Conservation (phyloP, 2,797 vertebrate species). For the Tokudaia muenninki region DNA sequence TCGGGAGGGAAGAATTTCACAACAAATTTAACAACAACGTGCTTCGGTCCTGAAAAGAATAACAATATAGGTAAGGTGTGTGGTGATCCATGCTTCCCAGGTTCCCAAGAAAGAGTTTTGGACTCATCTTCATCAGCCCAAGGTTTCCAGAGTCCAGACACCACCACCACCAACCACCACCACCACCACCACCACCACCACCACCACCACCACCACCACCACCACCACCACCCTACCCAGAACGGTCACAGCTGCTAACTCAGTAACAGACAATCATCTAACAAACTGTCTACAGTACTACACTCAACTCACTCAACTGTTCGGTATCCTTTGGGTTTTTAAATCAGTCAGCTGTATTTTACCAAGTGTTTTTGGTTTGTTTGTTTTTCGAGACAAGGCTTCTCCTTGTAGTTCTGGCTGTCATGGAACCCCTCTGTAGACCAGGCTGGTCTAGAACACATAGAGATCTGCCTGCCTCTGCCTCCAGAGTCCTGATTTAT, state of each 20-base stretch:
- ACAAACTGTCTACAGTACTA: neutral
- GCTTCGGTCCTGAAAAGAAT: conserved; percentile 92
- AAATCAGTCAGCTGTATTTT: neutral
- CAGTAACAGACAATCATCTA: neutral
- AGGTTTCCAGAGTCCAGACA: neutral
- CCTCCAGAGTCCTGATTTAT: neutral
- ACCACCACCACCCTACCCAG: neutral
- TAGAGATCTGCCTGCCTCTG: neutral
- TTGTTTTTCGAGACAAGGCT: neutral
- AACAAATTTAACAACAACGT: conserved; percentile 94
- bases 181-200: neutral
- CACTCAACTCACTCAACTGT: neutral
- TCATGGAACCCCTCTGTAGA: neutral
- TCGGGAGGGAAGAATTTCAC: conserved; percentile 99
- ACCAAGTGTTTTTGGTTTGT: neutral
- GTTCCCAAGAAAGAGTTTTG: neutral
- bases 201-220: neutral
- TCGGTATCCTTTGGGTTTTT: neutral
- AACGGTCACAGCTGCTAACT: neutral
- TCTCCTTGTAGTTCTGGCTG: neutral
- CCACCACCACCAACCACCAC: neutral
- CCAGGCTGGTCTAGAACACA: neutral
- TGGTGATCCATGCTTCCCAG: conserved; percentile 29
- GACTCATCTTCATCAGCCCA: neutral
- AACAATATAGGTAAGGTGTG: neutral